Evolutionary conservation across 2,888 invertebrate genomes (phyloP).

Genomic region (Pseudoips prasinana): DNA sequence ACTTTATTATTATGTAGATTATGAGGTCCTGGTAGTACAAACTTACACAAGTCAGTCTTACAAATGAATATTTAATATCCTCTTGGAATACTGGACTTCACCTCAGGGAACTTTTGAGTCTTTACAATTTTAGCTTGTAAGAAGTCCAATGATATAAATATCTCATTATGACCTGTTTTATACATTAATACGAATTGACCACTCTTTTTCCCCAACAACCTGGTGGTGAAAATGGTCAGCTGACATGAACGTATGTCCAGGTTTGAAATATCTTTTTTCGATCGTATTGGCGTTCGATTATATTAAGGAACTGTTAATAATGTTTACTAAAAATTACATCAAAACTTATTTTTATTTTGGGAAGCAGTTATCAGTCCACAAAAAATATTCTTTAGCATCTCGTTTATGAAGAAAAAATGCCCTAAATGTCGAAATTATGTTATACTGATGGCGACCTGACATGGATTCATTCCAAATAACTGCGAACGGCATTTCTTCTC

Average conservation of each 20-base stretch:
- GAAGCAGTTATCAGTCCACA: slow-evolving; percentile 5
- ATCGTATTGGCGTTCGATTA: slow-evolving; percentile 1
- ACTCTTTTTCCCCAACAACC: too few relatives aligned
- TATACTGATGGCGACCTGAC: slow-evolving; percentile 13
- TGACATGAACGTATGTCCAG: slow-evolving; percentile 1
- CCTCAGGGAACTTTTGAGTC: too few relatives aligned
- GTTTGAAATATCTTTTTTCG: not conserved
- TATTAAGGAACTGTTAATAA: slow-evolving; percentile 3
- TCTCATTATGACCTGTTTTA: too few relatives aligned
- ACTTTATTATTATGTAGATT: too few relatives aligned
- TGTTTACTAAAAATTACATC: slow-evolving; percentile 1
- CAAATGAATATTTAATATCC: too few relatives aligned
- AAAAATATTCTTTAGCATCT: slow-evolving; percentile 3
- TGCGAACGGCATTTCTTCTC: slow-evolving; percentile 8
- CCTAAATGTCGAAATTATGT: slow-evolving; percentile 8
- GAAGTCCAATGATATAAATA: too few relatives aligned
- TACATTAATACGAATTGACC: too few relatives aligned
- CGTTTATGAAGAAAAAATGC: slow-evolving; percentile 11
- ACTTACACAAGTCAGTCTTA: too few relatives aligned
- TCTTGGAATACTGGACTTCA: too few relatives aligned
- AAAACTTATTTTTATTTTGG: slow-evolving; percentile 4
- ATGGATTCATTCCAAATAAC: slow-evolving; percentile 15
- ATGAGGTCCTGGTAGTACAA: too few relatives aligned
- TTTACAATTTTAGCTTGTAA: too few relatives aligned
- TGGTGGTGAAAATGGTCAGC: slow-evolving; percentile 5